These are phyloP conservation scores for Pterois miles DNA, from an alignment of 2,797 vertebrate genomes.

Conservation along the genomic window DNA sequence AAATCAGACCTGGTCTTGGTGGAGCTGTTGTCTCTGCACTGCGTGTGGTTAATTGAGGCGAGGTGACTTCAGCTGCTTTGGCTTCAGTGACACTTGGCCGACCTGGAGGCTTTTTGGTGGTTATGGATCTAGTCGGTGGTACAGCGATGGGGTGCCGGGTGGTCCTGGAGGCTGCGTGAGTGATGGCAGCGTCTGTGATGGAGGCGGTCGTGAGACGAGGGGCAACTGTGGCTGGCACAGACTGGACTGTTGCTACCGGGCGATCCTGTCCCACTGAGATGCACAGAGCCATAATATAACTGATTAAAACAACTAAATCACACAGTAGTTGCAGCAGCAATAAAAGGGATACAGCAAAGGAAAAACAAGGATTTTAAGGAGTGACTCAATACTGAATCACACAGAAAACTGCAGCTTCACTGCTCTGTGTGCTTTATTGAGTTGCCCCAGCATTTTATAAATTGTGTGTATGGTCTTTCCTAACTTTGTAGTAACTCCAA, in stretches of 20 bases:
- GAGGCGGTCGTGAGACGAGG: conserved; percentile 53
- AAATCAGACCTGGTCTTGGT: conserved; percentile 57
- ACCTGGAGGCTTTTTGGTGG: conserved; percentile 51
- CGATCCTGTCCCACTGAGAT: conserved; percentile 73
- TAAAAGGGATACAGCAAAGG: neutral
- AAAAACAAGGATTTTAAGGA: neutral
- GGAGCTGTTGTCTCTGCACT: conserved; percentile 38
- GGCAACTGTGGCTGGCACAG: conserved; percentile 46
- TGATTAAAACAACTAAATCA: conserved; percentile 4
- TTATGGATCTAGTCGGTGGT: conserved; percentile 32
- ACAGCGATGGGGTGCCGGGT: conserved; percentile 42
- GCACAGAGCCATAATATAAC: conserved; percentile 28
- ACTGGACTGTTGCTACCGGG: conserved; percentile 37
- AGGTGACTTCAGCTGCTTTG: conserved; percentile 45
- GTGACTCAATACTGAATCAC: neutral
- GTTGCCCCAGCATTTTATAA: neutral
- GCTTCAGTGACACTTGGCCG: conserved; percentile 46
- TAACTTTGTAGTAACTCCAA: too few species aligned
- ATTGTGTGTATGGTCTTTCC: too few species aligned
- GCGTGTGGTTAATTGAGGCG: conserved; percentile 21
- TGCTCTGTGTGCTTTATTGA: neutral
- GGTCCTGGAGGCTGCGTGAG: conserved; percentile 45
- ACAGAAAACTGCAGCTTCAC: neutral
- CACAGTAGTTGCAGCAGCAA: neutral
- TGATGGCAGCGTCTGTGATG: neutral